Evolutionary conservation across 2,113 vertebrate genomes (phyloP).

Genomic region (Bungarus multicinctus): DNA sequence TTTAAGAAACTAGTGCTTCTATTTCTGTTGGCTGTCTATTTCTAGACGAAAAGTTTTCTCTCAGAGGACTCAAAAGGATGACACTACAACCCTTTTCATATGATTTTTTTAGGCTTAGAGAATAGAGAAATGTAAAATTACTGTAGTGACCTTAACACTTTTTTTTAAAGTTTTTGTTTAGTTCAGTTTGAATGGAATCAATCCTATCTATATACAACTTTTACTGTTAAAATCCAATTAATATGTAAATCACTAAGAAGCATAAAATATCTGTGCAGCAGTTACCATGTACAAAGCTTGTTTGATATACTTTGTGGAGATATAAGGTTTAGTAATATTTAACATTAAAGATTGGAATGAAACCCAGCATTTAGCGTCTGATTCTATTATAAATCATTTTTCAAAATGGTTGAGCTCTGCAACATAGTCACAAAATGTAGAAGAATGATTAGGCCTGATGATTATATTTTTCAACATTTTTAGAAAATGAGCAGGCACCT

Average conservation of each 20-base stretch:
- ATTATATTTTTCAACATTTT: not conserved
- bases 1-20: constrained; percentile 4
- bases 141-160: not conserved
- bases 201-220: not conserved
- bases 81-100: not conserved
- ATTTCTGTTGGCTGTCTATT: not conserved
- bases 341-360: not conserved
- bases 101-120: not conserved
- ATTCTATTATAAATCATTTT: not conserved
- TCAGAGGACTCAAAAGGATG: not conserved
- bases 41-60: not conserved
- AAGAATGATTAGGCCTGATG: not conserved
- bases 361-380: not conserved
- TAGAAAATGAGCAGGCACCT: not conserved
- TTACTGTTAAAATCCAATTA: not conserved
- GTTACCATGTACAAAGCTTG: not conserved
- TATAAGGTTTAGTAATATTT: not conserved
- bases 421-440: not conserved
- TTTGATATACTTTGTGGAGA: not conserved
- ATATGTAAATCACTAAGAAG: not conserved
- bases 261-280: not conserved
- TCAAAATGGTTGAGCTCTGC: not conserved
- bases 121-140: not conserved
- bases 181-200: not conserved
- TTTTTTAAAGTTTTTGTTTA: not conserved